phyloP scores from a whole-genome alignment of 2,888 invertebrate species.

The Polylopha cassiicola region DNA sequence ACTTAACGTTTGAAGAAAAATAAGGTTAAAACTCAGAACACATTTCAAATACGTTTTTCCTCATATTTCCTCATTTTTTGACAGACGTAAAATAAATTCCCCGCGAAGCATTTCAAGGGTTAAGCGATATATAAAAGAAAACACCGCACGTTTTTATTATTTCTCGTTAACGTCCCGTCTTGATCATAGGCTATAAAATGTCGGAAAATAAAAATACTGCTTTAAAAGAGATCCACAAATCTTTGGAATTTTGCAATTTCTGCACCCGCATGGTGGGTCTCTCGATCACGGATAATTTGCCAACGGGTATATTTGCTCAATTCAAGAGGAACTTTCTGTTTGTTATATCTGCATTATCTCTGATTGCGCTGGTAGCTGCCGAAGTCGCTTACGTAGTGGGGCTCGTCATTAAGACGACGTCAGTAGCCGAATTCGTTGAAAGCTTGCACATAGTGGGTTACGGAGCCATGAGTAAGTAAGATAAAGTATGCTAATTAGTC shows the following conservation, averaged over 20 bases:
- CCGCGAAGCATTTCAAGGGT: no score
- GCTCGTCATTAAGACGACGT: conserved; percentile 37
- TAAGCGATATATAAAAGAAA: no score
- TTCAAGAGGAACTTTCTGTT: conserved; percentile 31
- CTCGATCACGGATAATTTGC: conserved; percentile 43
- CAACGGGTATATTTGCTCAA: conserved; percentile 30
- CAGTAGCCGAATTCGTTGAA: conserved; percentile 48
- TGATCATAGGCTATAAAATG: no score
- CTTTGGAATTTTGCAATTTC: conserved; percentile 44
- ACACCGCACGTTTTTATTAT: no score
- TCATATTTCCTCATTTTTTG: no score
- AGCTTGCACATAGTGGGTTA: conserved; percentile 58
- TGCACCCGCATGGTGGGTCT: conserved; percentile 45
- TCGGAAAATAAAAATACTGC: conserved; percentile 22
- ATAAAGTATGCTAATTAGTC: conserved; percentile 1
- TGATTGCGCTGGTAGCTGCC: conserved; percentile 41
- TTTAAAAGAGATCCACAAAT: conserved; percentile 41
- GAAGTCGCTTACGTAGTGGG: conserved; percentile 44
- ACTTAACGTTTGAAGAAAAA: no score
- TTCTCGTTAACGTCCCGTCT: background rate
- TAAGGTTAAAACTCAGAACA: no score
- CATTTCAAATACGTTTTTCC: no score
- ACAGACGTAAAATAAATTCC: no score
- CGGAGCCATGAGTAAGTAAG: conserved; percentile 52
- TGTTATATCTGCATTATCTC: conserved; percentile 33